Base-by-base conservation (phyloP, 2,888 invertebrate species). In the Caenorhabditis becei region DNA sequence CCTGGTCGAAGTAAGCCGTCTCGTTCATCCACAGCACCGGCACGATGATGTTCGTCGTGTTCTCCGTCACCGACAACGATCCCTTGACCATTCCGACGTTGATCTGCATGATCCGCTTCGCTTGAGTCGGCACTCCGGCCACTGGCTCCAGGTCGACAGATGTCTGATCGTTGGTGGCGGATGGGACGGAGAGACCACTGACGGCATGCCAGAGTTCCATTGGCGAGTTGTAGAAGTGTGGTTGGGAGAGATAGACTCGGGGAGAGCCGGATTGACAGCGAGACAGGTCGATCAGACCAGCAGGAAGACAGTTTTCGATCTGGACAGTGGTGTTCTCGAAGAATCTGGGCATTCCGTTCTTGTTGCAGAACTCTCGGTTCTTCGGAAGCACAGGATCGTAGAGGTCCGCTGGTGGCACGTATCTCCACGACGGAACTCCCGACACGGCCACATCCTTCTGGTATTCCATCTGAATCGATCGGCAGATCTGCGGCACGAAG, bases 1-100 rank as follows among this genome's bases (percentile, higher is more conserved):
- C 87, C 8, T 79, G 53, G 63, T 90, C 90, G 63, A 89, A 86
- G 18, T 67, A 67, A 3, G 87, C 88, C 16, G 89, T 87, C 71
- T 90, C 90, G 67, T 90, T 90, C 77, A 90, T 84, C 90, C 90
- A 90, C 44, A 90, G 78, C 24, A 90, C 85, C 7, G 90, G 90
- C 28, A 90, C 71, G 47, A 87, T 87, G 37, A 84, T 70, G 53
- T 83, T 83, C 11, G 56, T 66, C 32, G 83, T 84, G 47, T 84
- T 85, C 16, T 67, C 65, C 14, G 78, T 72, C n/a, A 82, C 47
- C 1, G 58, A 62, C 20, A 90, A 63, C 41, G 83, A 85, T 54
- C 90, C 89, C 23, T 86, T 87, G 14, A 85, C 65, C 83, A 90
- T 84, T 61, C 89, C 90, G 20, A 90, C 74, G 67, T 89, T 90